A percentile compares a stretch with the other conserved stretches of the same genome.
Conservation (phyloP, 2,113 vertebrate genomes). For the Hyla sarda region DNA sequence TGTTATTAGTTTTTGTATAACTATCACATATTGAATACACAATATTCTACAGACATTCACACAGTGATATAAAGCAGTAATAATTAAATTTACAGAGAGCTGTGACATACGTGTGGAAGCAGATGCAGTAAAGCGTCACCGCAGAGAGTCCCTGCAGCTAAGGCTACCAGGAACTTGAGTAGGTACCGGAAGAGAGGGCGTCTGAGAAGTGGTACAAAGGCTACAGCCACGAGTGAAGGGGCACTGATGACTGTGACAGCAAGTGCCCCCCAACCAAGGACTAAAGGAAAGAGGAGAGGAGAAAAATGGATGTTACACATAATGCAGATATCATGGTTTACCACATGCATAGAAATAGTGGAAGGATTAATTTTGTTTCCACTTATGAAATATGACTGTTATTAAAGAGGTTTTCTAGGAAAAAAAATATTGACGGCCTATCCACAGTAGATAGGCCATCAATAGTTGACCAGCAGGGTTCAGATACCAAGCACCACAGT, state of each 20-base stretch:
- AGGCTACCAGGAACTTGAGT: conserved; percentile 79
- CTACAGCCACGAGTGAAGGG: conserved; percentile 74
- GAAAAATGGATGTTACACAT: not conserved
- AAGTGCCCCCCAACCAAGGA: conserved; percentile 74
- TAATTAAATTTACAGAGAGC: not conserved
- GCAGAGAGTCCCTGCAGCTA: conserved; percentile 83
- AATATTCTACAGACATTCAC: not conserved
- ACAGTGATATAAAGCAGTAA: not conserved
- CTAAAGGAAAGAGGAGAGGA: conserved; percentile 63
- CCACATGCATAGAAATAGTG: not conserved
- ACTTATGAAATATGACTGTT: too few relatives aligned
- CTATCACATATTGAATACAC: not conserved
- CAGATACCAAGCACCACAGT: too few relatives aligned
- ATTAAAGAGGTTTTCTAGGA: too few relatives aligned
- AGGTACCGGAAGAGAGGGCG: conserved; percentile 66
- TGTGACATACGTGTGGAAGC: conserved; percentile 77
- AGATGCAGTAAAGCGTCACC: conserved; percentile 85
- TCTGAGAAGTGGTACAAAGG: conserved; percentile 71
- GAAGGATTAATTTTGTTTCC: too few relatives aligned
- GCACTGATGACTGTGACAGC: conserved; percentile 76
- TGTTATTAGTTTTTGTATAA: not conserved
- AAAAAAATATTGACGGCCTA: too few relatives aligned
- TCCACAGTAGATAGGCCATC: too few relatives aligned
- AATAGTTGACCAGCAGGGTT: too few relatives aligned
- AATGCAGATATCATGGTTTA: not conserved